Conservation (phyloP, 2,888 invertebrate species). For the Phortica okadai region DNA sequence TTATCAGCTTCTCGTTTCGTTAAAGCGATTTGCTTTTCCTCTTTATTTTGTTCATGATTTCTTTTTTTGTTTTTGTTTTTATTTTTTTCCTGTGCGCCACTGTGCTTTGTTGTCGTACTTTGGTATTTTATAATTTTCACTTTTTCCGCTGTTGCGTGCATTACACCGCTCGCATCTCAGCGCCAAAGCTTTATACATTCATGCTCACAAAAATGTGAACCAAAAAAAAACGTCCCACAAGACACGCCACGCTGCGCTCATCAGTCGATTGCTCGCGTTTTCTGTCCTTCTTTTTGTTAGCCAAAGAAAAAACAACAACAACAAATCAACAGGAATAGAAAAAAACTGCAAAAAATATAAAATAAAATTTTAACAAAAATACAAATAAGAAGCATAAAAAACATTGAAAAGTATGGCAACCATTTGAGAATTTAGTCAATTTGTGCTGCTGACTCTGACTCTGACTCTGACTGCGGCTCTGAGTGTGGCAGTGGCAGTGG, state of each 20-base stretch:
- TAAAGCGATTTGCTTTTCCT: constrained; percentile 52
- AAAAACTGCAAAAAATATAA: constrained; percentile 48
- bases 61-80: background rate
- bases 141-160: constrained; percentile 41
- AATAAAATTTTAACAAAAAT: constrained; percentile 41
- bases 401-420: constrained; percentile 44
- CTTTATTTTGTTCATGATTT: constrained; percentile 10
- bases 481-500: background rate
- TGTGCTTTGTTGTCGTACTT: constrained; percentile 52
- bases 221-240: background rate
- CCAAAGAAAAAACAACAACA: constrained; percentile 39
- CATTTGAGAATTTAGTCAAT: constrained; percentile 63
- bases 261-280: constrained; percentile 19
- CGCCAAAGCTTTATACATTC: background rate
- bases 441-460: constrained; percentile 48
- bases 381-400: constrained; percentile 18
- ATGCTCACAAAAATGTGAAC: background rate
- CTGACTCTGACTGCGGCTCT: constrained; percentile 20
- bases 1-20: constrained; percentile 7
- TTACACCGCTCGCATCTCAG: background rate
- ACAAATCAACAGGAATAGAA: constrained; percentile 47
- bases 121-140: constrained; percentile 70
- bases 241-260: constrained; percentile 20
- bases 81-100: constrained; percentile 29
- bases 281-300: constrained; percentile 11